These are phyloP conservation scores for Fregata magnificens DNA, from an alignment of 2,113 vertebrate genomes.

Conservation along the genomic window DNA sequence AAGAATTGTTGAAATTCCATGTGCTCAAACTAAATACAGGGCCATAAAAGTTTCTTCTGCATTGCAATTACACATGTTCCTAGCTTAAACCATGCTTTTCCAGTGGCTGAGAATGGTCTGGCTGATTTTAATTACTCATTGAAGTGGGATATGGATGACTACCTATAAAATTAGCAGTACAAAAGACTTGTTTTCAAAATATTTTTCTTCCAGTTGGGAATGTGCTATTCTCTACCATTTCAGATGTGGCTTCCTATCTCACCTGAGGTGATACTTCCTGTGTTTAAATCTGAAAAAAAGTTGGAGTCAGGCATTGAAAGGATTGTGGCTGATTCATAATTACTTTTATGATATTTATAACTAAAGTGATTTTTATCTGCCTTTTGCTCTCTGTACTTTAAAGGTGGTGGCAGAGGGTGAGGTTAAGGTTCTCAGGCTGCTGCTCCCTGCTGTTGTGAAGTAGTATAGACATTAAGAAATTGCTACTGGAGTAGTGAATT, in stretches of 20 bases:
- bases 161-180: not conserved
- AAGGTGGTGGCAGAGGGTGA: rapidly evolving
- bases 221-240: not conserved
- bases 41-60: not conserved
- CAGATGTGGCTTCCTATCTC: not conserved
- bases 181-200: not conserved
- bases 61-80: not conserved
- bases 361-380: not conserved
- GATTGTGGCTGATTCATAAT: not conserved
- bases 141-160: not conserved
- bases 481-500: not conserved
- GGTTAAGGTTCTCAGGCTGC: not conserved
- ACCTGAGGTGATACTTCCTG: not conserved
- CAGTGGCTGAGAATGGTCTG: not conserved
- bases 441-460: not conserved
- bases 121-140: not conserved
- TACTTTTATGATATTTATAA: not conserved
- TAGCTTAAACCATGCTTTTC: not conserved
- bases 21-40: not conserved
- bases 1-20: not conserved
- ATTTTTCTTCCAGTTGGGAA: not conserved
- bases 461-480: not conserved
- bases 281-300: not conserved
- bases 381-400: not conserved
- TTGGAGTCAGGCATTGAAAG: not conserved